A percentile compares a stretch with the other conserved stretches of the same genome.
Conservation (phyloP, 2,888 invertebrate genomes). For the Crematogaster levior region DNA sequence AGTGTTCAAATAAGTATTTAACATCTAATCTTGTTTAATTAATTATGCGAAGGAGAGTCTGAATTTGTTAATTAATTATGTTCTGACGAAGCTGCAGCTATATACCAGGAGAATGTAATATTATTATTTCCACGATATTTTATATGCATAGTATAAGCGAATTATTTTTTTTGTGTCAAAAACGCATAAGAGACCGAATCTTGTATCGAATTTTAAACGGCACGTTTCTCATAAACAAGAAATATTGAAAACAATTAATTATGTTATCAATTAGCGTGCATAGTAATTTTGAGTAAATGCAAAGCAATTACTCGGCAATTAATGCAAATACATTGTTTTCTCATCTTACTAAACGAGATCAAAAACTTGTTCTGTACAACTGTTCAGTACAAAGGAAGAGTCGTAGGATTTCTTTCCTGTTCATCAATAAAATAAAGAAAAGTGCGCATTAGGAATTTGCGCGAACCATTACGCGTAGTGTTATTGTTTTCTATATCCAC, state of each 20-base stretch:
- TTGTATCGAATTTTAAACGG: conserved; percentile 17
- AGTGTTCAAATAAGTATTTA: conserved; percentile 72
- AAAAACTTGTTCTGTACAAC: conserved; percentile 37
- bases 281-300: conserved; percentile 1
- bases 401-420: conserved; percentile 41
- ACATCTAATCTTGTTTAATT: conserved; percentile 56
- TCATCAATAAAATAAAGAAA: conserved; percentile 38
- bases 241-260: conserved; percentile 9
- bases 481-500: conserved; percentile 7
- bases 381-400: conserved; percentile 43
- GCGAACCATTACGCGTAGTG: conserved; percentile 9
- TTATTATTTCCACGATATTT: conserved; percentile 32
- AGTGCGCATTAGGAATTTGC: conserved; percentile 45
- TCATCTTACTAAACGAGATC: conserved; percentile 30
- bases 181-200: conserved; percentile 22
- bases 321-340: conserved; percentile 29
- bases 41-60: too few relatives aligned
- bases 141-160: conserved; percentile 35
- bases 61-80: too few relatives aligned
- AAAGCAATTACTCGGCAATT: conserved; percentile 2
- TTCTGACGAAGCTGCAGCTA: conserved; percentile 52
- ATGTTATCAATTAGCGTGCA: conserved; percentile 28
- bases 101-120: conserved; percentile 44
- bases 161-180: conserved; percentile 35
- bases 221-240: conserved; percentile 16